Percentiles rank a stretch among this genome's conserved stretches.
phyloP scores from a whole-genome alignment of 2,797 vertebrate species.

The Crenichthys baileyi region DNA sequence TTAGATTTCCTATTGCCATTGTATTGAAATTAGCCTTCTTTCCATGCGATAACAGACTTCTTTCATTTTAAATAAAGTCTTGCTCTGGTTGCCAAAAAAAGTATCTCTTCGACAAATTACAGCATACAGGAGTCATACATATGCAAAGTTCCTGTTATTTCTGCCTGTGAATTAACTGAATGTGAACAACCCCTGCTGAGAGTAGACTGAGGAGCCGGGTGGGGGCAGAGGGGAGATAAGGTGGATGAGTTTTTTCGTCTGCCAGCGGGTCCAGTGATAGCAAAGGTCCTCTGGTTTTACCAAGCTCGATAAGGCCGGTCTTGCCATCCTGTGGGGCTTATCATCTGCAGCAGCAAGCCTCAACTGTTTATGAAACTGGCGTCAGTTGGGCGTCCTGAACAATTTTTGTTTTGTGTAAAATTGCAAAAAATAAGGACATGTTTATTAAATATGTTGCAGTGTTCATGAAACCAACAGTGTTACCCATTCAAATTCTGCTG shows the following conservation, averaged over 20 bases:
- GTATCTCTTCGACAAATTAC: not conserved
- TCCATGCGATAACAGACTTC: slow-evolving; percentile 55
- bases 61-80: slow-evolving; percentile 63
- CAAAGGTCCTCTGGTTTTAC: slow-evolving; percentile 51
- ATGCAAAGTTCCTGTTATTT: slow-evolving; percentile 9
- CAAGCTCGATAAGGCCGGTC: slow-evolving; percentile 59
- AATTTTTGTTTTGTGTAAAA: slow-evolving; percentile 9
- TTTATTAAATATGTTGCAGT: slow-evolving; percentile 7
- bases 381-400: slow-evolving; percentile 49
- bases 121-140: slow-evolving; percentile 10
- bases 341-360: slow-evolving; percentile 59
- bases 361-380: slow-evolving; percentile 63
- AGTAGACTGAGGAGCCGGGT: not conserved
- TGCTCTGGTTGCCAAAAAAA: slow-evolving; percentile 27
- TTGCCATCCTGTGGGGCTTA: slow-evolving; percentile 72
- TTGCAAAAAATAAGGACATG: slow-evolving; percentile 2
- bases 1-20: slow-evolving; percentile 65
- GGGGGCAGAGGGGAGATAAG: slow-evolving; percentile 59
- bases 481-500: slow-evolving; percentile 1
- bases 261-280: slow-evolving; percentile 54
- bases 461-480: not conserved
- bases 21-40: slow-evolving; percentile 57
- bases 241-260: slow-evolving; percentile 45
- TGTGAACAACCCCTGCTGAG: slow-evolving; percentile 46
- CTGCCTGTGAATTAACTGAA: slow-evolving; percentile 8